A percentile compares a stretch with the other conserved stretches of the same genome.
Evolutionary conservation across 2,113 vertebrate genomes (phyloP).

Genomic region (Dipodomys merriami): DNA sequence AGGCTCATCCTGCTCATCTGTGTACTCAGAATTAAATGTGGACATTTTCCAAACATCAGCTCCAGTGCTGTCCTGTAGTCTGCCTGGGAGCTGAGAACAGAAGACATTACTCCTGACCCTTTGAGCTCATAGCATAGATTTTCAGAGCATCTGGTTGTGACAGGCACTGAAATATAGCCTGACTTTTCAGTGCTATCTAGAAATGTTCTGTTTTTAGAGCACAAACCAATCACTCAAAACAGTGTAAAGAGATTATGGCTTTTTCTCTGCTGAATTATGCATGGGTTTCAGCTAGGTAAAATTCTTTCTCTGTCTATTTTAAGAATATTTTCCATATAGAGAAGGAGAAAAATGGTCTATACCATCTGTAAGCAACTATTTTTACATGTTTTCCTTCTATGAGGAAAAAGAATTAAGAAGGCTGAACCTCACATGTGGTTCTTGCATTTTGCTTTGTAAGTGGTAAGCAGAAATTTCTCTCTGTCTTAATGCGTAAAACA

Average conservation of each 20-base stretch:
- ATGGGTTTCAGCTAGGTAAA: conserved; percentile 79
- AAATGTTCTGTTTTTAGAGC: conserved; percentile 78
- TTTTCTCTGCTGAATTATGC: conserved; percentile 82
- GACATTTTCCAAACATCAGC: not conserved
- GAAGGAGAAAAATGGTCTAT: conserved; percentile 47
- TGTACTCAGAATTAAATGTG: not conserved
- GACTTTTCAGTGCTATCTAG: conserved; percentile 75
- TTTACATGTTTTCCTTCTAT: conserved; percentile 74
- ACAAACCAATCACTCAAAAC: conserved; percentile 79
- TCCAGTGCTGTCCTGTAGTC: not conserved
- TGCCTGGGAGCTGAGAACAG: conserved; percentile 34
- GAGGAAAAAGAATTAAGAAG: conserved; percentile 62
- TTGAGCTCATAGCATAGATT: conserved; percentile 57
- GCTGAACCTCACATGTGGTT: conserved; percentile 54
- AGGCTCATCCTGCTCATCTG: not conserved
- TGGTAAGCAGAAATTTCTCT: conserved; percentile 53
- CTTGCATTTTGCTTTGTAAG: conserved; percentile 73
- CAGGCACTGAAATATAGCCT: conserved; percentile 69
- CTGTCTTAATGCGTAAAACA: conserved; percentile 64
- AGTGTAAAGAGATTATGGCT: conserved; percentile 81
- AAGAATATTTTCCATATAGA: conserved; percentile 58
- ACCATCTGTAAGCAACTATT: conserved; percentile 65
- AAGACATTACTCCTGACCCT: conserved; percentile 60
- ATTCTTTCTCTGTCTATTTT: conserved; percentile 75
- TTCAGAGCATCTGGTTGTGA: conserved; percentile 50